Evolutionary conservation across 2,797 vertebrate species (phyloP).

Genomic region (Austrolebias charrua): DNA sequence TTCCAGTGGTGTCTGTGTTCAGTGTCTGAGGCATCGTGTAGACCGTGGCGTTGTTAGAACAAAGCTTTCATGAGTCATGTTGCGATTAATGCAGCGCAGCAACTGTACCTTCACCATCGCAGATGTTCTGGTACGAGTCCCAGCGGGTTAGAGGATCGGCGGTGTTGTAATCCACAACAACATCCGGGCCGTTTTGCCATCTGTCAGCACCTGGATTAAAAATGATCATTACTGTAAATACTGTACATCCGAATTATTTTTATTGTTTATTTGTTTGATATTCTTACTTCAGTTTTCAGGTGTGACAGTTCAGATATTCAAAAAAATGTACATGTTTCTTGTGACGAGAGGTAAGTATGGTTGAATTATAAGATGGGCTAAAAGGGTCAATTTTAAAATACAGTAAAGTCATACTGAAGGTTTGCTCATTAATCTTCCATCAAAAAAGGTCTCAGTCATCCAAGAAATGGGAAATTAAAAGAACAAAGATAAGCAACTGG

Average conservation of each 20-base stretch:
- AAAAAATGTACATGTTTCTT: too few relatives aligned
- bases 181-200: conserved; percentile 83
- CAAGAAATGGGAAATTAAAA: too few relatives aligned
- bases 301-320: too few relatives aligned
- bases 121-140: conserved; percentile 93
- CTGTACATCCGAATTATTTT: background rate
- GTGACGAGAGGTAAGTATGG: too few relatives aligned
- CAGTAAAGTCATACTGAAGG: background rate
- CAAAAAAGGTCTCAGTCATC: too few relatives aligned
- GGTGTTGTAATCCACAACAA: conserved; percentile 89
- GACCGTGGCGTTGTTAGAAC: background rate
- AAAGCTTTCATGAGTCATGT: conserved; percentile 23
- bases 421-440: background rate
- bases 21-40: conserved; percentile 19
- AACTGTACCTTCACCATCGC: conserved; percentile 85
- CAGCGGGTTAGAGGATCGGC: conserved; percentile 89
- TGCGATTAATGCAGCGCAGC: conserved; percentile 14
- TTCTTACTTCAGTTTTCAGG: too few relatives aligned
- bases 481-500: too few relatives aligned
- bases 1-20: conserved; percentile 8
- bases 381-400: too few relatives aligned
- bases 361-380: too few relatives aligned
- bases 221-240: conserved; percentile 3
- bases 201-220: conserved; percentile 72
- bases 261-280: too few relatives aligned